Conservation (phyloP, 2,113 vertebrate genomes). For the Myotis davidii region DNA sequence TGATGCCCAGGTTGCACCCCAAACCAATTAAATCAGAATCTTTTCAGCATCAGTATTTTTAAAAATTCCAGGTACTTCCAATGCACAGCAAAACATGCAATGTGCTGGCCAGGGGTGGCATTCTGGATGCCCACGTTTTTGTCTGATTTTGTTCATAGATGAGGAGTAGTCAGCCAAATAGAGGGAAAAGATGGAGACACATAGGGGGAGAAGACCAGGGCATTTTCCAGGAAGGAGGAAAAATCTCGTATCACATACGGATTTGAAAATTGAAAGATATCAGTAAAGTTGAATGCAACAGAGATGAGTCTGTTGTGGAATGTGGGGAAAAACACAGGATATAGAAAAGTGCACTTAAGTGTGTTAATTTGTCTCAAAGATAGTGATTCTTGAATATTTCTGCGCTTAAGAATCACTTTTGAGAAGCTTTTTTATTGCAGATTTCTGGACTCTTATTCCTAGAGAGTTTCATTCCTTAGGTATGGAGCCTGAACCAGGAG, state of each 20-base stretch:
- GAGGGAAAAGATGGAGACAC: not conserved
- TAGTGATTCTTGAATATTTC: not conserved
- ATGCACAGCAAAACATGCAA: not conserved
- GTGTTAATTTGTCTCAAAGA: not conserved
- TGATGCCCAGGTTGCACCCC: not conserved
- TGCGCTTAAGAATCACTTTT: not conserved
- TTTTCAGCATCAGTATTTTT: not conserved
- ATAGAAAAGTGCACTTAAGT: not conserved
- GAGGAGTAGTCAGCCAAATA: not conserved
- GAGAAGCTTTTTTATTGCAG: not conserved
- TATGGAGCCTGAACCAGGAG: not conserved
- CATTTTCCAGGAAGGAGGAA: not conserved
- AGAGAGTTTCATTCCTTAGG: not conserved
- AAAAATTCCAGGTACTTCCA: not conserved
- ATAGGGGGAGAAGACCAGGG: fast-evolving
- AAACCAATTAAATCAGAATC: not conserved
- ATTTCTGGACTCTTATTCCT: not conserved
- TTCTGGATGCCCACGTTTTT: not conserved
- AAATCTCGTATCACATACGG: not conserved
- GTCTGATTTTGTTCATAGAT: not conserved
- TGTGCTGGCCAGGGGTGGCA: not conserved
- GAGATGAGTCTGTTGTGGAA: not conserved
- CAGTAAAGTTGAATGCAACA: not conserved
- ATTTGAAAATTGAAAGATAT: not conserved
- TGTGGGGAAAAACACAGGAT: not conserved